phyloP scores from a whole-genome alignment of 2,797 vertebrate species.

The Anabacerthia variegaticeps region DNA sequence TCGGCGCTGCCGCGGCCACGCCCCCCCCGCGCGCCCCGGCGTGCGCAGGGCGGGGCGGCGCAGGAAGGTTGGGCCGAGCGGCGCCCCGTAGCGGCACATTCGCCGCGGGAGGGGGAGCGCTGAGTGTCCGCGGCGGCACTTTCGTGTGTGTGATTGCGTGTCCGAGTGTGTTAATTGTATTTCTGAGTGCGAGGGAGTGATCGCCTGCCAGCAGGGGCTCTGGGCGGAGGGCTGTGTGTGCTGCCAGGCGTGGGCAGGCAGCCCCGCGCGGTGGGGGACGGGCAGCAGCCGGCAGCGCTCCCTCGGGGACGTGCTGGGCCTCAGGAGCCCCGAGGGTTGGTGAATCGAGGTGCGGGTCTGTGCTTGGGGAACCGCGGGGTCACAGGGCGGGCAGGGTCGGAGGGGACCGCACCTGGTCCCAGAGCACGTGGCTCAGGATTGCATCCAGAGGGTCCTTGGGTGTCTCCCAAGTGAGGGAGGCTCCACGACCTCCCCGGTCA shows the following conservation, averaged over 20 bases:
- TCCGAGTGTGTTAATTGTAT: not conserved
- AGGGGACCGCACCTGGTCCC: too few species aligned
- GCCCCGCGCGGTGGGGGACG: too few species aligned
- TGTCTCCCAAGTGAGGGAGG: not conserved
- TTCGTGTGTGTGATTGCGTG: not conserved
- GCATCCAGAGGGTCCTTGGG: not conserved
- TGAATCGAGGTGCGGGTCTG: too few species aligned
- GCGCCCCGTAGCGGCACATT: conserved; percentile 12
- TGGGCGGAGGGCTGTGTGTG: too few species aligned
- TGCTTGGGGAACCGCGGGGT: too few species aligned
- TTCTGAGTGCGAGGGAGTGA: too few species aligned
- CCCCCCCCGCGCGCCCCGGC: conserved; percentile 42
- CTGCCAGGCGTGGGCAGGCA: too few species aligned
- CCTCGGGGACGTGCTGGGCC: not conserved
- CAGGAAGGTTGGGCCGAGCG: not conserved
- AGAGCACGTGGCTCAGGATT: not conserved
- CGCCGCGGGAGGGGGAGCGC: fast-evolving
- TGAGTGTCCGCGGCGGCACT: not conserved
- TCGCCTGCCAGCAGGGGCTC: too few species aligned
- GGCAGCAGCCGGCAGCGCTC: too few species aligned
- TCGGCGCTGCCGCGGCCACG: conserved; percentile 6
- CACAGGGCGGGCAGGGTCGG: not conserved
- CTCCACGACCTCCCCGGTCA: fast-evolving
- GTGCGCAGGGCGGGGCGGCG: not conserved
- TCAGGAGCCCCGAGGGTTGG: too few species aligned